Base-by-base conservation (phyloP, 2,797 vertebrate species). In the Phylloscopus collybita region DNA sequence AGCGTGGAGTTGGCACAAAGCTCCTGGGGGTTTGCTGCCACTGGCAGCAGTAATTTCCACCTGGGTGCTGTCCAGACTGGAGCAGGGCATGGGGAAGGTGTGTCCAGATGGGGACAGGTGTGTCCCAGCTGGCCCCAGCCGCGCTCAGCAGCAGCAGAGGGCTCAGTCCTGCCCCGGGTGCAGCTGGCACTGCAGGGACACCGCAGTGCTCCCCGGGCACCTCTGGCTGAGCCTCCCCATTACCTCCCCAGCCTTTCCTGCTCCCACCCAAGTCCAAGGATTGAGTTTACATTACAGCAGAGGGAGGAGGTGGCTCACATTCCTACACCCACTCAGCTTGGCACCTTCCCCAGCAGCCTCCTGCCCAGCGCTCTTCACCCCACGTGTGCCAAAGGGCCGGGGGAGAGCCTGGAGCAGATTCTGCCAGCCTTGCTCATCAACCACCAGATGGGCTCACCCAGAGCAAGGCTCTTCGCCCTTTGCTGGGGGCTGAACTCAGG, bases 401-500 rank as follows among this genome's bases (percentile, higher is more conserved):
- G 50, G 38, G 69, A 72, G 61, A 62, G 54, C 0, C 1, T 23
- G 50, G 51, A 90, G 65, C n/a, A 38, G 59, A 71, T 83, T 34
- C 49, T 0, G 0, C 34, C 7, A 10, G 38, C 0, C 0, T 5
- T 12, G 57, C 72, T 72, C 17, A 0, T 0, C 40, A 44, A 75
- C 3, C 85, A 3, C n/a, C 47, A 26, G 50, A 34, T 4, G 30
- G 44, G 59, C 47, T 38, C 62, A 75, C 15, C 54, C 62, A 54
- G n/a, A 66, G 62, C 57, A 67, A 49, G 69, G 79, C 56, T 61
- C 57, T 59, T 27, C 4, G 47, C 71, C 59, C 38, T 30, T 47
- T 57, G 47, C 67, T 51, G 60, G 9, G 54, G 32, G 34, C 54
- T 75, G 38, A 50, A 27, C 11, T 23, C 38, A 40, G n/a, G 11